Conservation (phyloP, 2,797 vertebrate genomes). For the Acropternis orthonyx region DNA sequence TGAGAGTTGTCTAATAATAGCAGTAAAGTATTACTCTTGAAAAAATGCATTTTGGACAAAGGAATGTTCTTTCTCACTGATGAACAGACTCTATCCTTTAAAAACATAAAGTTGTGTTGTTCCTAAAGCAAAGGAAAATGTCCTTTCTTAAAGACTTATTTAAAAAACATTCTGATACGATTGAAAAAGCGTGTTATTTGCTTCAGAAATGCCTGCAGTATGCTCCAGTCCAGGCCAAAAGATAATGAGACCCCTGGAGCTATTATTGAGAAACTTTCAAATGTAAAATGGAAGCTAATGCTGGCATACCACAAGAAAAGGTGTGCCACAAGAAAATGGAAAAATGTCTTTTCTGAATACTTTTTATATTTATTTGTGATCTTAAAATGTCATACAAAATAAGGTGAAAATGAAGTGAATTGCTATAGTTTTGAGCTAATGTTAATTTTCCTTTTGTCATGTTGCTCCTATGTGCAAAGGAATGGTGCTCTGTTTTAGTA, state of each 20-base stretch:
- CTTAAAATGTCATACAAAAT: neutral
- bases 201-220: neutral
- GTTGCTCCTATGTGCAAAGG: neutral
- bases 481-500: neutral
- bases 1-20: neutral
- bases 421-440: neutral
- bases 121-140: neutral
- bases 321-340: neutral
- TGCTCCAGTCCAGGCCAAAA: neutral
- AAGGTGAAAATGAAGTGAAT: neutral
- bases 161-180: neutral
- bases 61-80: neutral
- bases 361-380: neutral
- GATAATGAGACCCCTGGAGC: constrained; percentile 20
- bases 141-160: neutral
- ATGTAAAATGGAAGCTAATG: neutral
- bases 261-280: constrained; percentile 6
- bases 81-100: neutral
- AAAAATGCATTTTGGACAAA: neutral
- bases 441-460: neutral
- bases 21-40: neutral
- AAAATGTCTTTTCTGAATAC: neutral
- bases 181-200: neutral
- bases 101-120: neutral
- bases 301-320: neutral